phyloP scores from a whole-genome alignment of 2,888 invertebrate species.

The Machimus rusticus region DNA sequence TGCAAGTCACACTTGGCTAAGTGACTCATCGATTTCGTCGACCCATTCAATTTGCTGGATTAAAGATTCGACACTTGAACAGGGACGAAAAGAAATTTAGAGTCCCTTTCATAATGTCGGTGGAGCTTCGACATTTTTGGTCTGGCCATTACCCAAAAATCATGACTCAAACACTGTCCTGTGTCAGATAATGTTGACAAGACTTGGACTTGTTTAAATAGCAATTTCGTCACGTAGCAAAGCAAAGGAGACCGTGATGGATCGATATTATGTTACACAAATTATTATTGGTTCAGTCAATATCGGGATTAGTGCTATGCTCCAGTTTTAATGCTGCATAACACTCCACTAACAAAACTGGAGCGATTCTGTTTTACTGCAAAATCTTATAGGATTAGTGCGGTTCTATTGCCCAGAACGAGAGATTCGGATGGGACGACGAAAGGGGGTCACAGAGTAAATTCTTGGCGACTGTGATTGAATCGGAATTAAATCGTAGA shows the following conservation, averaged over 20 bases:
- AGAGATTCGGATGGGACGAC: neutral
- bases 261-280: neutral
- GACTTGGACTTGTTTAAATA: neutral
- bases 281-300: neutral
- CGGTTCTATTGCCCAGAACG: neutral
- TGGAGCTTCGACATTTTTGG: neutral
- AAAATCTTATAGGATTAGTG: neutral
- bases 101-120: neutral
- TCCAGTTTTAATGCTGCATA: neutral
- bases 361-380: neutral
- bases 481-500: neutral
- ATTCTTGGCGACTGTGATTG: neutral
- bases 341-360: neutral
- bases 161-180: neutral
- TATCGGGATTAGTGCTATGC: neutral
- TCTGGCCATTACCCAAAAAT: neutral
- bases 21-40: neutral
- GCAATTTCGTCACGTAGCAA: neutral
- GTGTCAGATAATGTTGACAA: neutral
- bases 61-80: neutral
- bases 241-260: neutral
- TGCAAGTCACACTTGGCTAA: neutral
- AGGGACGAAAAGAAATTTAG: neutral
- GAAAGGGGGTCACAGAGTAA: neutral
- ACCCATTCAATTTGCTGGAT: neutral